phyloP scores from a whole-genome alignment of 2,888 invertebrate species.

The Chloroclysta siterata region DNA sequence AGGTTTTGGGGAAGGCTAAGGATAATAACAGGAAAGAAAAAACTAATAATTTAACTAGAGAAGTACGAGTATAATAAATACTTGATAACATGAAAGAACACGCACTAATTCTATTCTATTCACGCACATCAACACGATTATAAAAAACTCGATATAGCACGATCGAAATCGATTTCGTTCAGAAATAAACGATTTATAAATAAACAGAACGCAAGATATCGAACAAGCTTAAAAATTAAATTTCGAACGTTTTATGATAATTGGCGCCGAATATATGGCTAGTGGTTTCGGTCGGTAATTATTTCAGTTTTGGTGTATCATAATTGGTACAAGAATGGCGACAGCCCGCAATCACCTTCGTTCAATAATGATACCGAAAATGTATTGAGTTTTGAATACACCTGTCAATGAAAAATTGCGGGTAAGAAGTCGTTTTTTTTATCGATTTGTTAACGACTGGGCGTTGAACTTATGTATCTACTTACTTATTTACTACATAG shows the following conservation, averaged over 20 bases:
- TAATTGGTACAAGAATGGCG: constrained; percentile 37
- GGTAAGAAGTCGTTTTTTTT: constrained; percentile 14
- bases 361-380: constrained; percentile 28
- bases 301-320: constrained; percentile 31
- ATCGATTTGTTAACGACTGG: constrained; percentile 23
- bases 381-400: constrained; percentile 30
- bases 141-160: constrained; percentile 24
- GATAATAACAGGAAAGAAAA: too few species aligned
- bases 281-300: constrained; percentile 30
- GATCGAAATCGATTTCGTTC: constrained; percentile 35
- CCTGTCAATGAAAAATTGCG: constrained; percentile 35
- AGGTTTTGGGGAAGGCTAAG: too few species aligned
- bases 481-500: constrained; percentile 1
- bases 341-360: constrained; percentile 29
- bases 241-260: constrained; percentile 33
- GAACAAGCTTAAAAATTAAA: constrained; percentile 41
- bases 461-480: constrained; percentile 9
- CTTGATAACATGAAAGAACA: constrained; percentile 20
- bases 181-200: constrained; percentile 38
- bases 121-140: constrained; percentile 24
- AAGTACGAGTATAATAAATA: constrained; percentile 4
- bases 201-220: constrained; percentile 38
- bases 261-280: constrained; percentile 28
- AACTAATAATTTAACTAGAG: too few species aligned
- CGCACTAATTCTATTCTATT: constrained; percentile 21